Conservation (phyloP, 1,140 invertebrate species). For the Heliconius congener region DNA sequence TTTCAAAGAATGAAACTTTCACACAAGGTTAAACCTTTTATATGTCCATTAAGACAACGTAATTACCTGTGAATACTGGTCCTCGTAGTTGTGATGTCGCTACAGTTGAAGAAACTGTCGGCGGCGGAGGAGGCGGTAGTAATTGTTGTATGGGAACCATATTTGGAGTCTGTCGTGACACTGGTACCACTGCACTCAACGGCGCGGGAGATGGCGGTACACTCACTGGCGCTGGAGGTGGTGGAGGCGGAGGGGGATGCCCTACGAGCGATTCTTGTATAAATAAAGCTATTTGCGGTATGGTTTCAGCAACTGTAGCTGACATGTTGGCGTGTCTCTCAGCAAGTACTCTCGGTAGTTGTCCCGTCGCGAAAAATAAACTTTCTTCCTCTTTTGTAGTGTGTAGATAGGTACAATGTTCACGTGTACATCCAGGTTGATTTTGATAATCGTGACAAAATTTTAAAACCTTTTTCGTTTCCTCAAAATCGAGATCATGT, state of each 20-base stretch:
- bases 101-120: conserved; percentile 15
- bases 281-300: conserved; percentile 46
- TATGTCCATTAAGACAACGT: neutral
- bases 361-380: conserved; percentile 50
- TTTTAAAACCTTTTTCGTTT: conserved; percentile 58
- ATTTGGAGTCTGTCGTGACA: neutral
- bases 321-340: conserved; percentile 54
- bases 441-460: conserved; percentile 71
- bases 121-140: conserved; percentile 27
- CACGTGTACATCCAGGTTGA: conserved; percentile 49
- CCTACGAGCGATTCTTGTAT: conserved; percentile 44
- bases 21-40: neutral
- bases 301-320: conserved; percentile 43
- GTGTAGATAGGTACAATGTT: conserved; percentile 62
- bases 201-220: neutral
- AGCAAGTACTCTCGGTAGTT: conserved; percentile 52
- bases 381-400: conserved; percentile 57
- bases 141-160: conserved; percentile 22
- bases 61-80: conserved; percentile 27
- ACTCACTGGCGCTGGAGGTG: conserved; percentile 7
- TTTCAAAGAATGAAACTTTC: no score
- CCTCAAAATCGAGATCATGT: conserved; percentile 55
- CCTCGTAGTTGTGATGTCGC: conserved; percentile 7
- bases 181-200: neutral
- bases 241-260: conserved; percentile 31